Percentiles rank a stretch among this genome's conserved stretches.
These are phyloP conservation scores for Bovichtus variegatus DNA, from an alignment of 2,797 vertebrate genomes.

Conservation along the genomic window DNA sequence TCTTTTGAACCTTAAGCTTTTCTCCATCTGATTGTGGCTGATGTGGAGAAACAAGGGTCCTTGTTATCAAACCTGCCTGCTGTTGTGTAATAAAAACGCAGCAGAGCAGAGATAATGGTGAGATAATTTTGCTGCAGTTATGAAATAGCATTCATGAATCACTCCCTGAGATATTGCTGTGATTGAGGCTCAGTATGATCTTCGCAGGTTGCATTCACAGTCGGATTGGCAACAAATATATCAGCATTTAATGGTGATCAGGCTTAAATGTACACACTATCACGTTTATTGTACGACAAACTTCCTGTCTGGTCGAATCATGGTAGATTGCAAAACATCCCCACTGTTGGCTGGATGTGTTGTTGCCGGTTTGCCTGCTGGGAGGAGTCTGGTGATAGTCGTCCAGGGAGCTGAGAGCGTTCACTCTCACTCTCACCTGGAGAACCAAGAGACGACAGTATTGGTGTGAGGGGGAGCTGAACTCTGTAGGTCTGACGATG, in stretches of 20 bases:
- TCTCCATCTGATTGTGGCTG: conserved; percentile 57
- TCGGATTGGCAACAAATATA: neutral
- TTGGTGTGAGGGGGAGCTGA: conserved; percentile 20
- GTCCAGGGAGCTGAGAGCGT: conserved; percentile 4
- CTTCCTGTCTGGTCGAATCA: conserved; percentile 29
- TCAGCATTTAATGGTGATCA: neutral
- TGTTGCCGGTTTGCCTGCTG: conserved; percentile 9
- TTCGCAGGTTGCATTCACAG: neutral
- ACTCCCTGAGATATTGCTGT: conserved; percentile 5
- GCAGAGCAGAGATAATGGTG: conserved; percentile 51
- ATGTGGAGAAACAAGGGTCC: conserved; percentile 36
- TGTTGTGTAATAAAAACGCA: conserved; percentile 65
- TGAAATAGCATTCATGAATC: conserved; percentile 25
- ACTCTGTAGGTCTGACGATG: conserved; percentile 51
- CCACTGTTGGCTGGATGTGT: conserved; percentile 11
- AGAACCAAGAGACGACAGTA: neutral
- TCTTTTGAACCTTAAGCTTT: conserved; percentile 75
- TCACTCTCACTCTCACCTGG: conserved; percentile 49
- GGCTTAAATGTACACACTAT: neutral
- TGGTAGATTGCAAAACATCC: conserved; percentile 47
- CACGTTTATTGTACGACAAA: neutral
- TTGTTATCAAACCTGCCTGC: conserved; percentile 57
- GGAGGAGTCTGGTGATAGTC: conserved; percentile 61
- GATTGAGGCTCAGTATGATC: neutral
- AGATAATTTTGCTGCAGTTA: conserved; percentile 53